These are phyloP conservation scores for Hippoglossus stenolepis DNA, from an alignment of 2,113 vertebrate species.

Conservation along the genomic window DNA sequence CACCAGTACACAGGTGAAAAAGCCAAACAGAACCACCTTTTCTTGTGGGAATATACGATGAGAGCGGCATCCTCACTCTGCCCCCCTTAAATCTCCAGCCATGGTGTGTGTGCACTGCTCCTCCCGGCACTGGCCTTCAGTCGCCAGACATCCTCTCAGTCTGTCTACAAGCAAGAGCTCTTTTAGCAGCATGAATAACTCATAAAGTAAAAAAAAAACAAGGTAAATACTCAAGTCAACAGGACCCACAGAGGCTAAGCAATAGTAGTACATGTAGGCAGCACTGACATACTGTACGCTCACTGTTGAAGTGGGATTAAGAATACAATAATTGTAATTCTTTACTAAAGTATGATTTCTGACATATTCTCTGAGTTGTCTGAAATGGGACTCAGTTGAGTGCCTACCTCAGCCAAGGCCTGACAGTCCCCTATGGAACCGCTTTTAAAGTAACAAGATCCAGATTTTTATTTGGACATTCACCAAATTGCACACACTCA, in stretches of 20 bases:
- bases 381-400: too few species aligned
- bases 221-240: conserved; percentile 52
- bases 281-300: neutral
- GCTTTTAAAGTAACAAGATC: too few species aligned
- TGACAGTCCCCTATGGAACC: too few species aligned
- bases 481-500: too few species aligned
- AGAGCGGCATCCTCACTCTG: too few species aligned
- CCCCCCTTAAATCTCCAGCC: too few species aligned
- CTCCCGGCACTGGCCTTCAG: conserved; percentile 9
- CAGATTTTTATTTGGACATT: too few species aligned
- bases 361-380: too few species aligned
- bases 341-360: too few species aligned
- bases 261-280: neutral
- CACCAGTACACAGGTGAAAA: neutral
- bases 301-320: neutral
- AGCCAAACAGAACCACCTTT: neutral
- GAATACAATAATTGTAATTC: neutral
- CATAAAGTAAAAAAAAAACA: conserved; percentile 56
- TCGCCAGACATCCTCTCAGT: conserved; percentile 19
- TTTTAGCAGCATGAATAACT: conserved; percentile 74
- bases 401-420: too few species aligned
- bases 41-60: too few species aligned
- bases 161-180: conserved; percentile 35
- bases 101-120: too few species aligned
- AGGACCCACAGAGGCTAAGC: conserved; percentile 14